A percentile compares a stretch with the other conserved stretches of the same genome.
phyloP scores from a whole-genome alignment of 1,140 invertebrate species.

The Drosophila novamexicana region DNA sequence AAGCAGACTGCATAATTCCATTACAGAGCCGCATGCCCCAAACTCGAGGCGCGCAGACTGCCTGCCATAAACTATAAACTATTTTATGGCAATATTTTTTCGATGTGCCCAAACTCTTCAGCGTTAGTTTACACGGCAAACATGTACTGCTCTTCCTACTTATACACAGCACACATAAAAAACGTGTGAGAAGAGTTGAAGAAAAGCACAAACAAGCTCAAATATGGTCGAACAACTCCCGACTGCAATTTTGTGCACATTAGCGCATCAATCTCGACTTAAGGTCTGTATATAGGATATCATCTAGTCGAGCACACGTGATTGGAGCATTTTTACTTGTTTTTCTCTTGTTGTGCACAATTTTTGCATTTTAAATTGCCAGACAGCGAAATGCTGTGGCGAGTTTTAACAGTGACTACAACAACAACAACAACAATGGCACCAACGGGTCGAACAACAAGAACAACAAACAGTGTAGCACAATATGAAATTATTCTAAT shows the following conservation, averaged over 20 bases:
- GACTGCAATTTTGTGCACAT: neutral
- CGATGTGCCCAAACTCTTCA: conserved; percentile 39
- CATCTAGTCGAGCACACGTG: neutral
- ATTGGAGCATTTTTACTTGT: neutral
- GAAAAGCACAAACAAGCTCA: neutral
- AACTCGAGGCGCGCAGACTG: neutral
- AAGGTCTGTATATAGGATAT: neutral
- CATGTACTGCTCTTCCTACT: neutral
- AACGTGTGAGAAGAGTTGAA: neutral
- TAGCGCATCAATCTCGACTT: no score
- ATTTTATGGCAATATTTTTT: conserved; percentile 74
- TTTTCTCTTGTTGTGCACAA: conserved; percentile 20
- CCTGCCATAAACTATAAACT: conserved; percentile 56
- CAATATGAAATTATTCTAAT: conserved; percentile 82
- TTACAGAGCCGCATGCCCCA: conserved; percentile 56
- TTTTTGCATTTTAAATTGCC: conserved; percentile 76
- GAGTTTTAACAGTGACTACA: conserved; percentile 74
- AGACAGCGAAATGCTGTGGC: conserved; percentile 70
- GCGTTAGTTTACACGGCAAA: conserved; percentile 70
- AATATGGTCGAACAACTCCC: no score
- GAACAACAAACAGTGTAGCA: conserved; percentile 35
- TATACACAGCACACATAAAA: neutral
- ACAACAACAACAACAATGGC: conserved; percentile 34
- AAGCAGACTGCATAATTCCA: conserved; percentile 63
- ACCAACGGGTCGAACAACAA: conserved; percentile 13